Evolutionary conservation across 1,140 invertebrate genomes (phyloP), one percentile per base, ranked within the genome.

Genomic region (Scaptomyza hsui): DNA sequence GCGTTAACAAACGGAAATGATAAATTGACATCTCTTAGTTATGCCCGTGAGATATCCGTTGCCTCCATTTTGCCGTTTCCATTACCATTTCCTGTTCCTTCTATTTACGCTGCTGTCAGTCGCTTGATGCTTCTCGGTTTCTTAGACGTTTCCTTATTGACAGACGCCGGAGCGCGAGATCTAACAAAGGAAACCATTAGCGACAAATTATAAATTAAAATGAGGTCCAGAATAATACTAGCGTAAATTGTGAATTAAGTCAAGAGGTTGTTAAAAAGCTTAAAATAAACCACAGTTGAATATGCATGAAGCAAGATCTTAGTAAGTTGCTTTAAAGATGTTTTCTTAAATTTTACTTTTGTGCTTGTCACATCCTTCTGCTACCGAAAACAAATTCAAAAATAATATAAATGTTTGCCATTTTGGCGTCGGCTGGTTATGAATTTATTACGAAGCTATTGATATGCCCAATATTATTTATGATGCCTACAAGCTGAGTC

Each of bases 1-100:
- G 75, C 80, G 60, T 80, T 63, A 61, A 67, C 72, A 56, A 76
- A 29, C 78, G 74, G 74, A 88, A 81, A 86, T 86, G 81, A 86
- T 86, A 86, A 86, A 86, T 86, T 86, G 82, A 81, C 77, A 88
- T 86, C 78, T 62, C 65, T 63, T 75, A 49, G 19, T 32, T 49
- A 45, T 69, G 57, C 53, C 59, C 57, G 26, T 48, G 42, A 64
- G 49, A 72, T 73, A 62, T 81, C 78, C 78, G 62, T 49, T 56
- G 41, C 29, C 53, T 47, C 24, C 65, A 55, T 64, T 10, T 35
- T 72, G 57, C 52, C 52, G 61, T 70, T 70, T n/a, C n/a, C n/a
- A n/a, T n/a, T 64, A 55, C 44, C 67, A 70, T 70, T 70, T 70
- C 51, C 67, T 42, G 18, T 65, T 65, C 45, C 26, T 65, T 37